Evolutionary conservation across 2,113 vertebrate genomes (phyloP), one percentile per base, ranked within the genome.

Genomic region (Nematolebias whitei): DNA sequence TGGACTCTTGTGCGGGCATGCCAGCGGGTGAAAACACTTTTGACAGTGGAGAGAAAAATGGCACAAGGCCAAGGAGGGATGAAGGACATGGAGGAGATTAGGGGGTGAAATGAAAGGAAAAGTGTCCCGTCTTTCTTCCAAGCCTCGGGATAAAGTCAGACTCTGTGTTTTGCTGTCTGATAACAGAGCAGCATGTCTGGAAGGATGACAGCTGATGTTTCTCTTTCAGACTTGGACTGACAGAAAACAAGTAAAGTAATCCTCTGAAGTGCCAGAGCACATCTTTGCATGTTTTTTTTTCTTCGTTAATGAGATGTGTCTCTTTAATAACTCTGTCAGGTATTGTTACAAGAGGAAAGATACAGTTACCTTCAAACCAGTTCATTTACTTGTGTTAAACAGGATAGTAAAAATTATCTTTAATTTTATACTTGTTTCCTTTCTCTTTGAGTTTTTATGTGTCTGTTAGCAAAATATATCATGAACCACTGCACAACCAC

Each of bases 201-300:
- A 44, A 63, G 72, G 62, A 74, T 79, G 83, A 86, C 83, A 83
- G 67, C 63, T 19, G 4, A 84, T 87, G 85, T 63, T 70, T 87
- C 78, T 83, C 79, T 72, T 76, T 78, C 75, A 86, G 81, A 68
- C 61, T 61, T 60, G 68, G 20, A 60, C 55, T 43, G 76, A 75
- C 76, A 71, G 65, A 76, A 52, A 74, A 76, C 68, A 29, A 53
- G 66, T 51, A 64, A 58, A 67, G 75, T 62, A 52, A 71, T 71
- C 63, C 74, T 63, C 50, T 66, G 51, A 68, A 39, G 51, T 55
- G 57, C 50, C 38, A 12, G 15, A 47, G 20, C 12, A 63, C 24
- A n/a, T n/a, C 20, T 41, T 41, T 51, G 16, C 66, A 67, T 57
- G 19, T 39, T 20, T 56, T 68, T 53, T 12, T 35, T 35, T 35